Base-by-base conservation (phyloP, 2,113 vertebrate genomes). In the Uropsilus gracilis region DNA sequence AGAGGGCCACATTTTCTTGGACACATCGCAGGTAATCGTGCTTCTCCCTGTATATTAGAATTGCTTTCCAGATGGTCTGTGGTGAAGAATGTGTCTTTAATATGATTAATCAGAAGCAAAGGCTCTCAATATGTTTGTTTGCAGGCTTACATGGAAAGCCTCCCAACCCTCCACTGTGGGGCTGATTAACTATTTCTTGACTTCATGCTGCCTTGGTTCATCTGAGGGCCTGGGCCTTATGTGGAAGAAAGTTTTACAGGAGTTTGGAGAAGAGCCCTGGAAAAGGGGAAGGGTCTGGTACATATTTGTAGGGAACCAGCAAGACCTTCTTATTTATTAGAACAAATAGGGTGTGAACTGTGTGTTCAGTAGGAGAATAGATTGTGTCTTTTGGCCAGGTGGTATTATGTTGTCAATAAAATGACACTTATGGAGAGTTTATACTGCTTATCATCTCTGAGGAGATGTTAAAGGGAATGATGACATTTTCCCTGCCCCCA, bases 21-120 rank as follows among this genome's bases (percentile, higher is more conserved):
- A 94, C 26, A 39, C 44, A 59, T 64, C 64, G 59, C 89, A 94
- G 88, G 93, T 92, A 55, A 80, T 81, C 2, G 9, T 68, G 95
- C 76, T 84, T 95, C 93, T 14, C 80, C 71, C 64, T 92, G 85
- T 78, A 80, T 46, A 34, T 72, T 59, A 14, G 66, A 90, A 87
- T 92, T 76, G 88, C 89, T 94, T 94, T 95, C 94, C 85, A 96
- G 93, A 66, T 90, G 91, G 81, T 76, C 55, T 86, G 37, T 46
- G 73, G 18, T 71, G 59, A 89, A 71, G 64, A 46, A 42, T 95
- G 88, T 89, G 42, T 59, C 88, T 94, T 86, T 95, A 75, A 91
- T 80, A 68, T 78, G 84, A 96, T 89, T 91, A 72, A 95, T 95
- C 85, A 68, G 77, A 89, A 90, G 57, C 88, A 89, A 34, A 78